Evolutionary conservation across 2,797 vertebrate genomes (phyloP), one percentile per base, ranked within the genome.

Genomic region (Echeneis naucrates): DNA sequence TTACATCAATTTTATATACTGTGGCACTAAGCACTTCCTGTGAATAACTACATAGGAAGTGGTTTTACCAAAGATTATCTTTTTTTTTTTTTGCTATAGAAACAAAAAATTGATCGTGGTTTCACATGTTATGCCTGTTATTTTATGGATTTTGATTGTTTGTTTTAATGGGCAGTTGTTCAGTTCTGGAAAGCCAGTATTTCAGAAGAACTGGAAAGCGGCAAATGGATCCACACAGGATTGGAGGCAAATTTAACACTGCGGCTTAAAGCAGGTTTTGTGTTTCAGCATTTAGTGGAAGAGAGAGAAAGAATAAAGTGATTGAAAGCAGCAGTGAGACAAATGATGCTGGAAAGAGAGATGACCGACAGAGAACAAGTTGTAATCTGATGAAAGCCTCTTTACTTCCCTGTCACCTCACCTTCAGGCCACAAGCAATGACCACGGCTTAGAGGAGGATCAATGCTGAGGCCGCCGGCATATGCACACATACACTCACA

Each of bases 351-450:
- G 72, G 72, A 61, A 58, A 74, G 79, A 68, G 78, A 72, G 81
- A 60, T 59, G 87, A 87, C 84, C 83, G 85, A 87, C 78, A 75
- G 83, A 76, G 83, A 90, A 78, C 80, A 84, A 88, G 87, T 83
- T 68, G 79, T 93, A 92, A 93, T 92, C 91, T 92, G 88, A 90
- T 90, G 85, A 90, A 93, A 93, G 90, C 91, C 87, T 92, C 90
- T 93, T 92, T 90, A 82, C 88, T 88, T 61, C 77, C 50, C 56
- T 78, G 85, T 87, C 83, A 80, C 74, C 67, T 92, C 90, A 91
- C 90, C 88, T 92, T 87, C 86, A 88, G 85, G 77, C 81, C 81
- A 67, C 80, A 61, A 81, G 86, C 83, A 80, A 62, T 71, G 85
- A 75, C 88, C 75, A 74, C 47, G 77, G 86, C 87, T 93, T 90